Base-by-base conservation (phyloP, 2,888 invertebrate species). In the Hydrotaea cyrtoneurina region DNA sequence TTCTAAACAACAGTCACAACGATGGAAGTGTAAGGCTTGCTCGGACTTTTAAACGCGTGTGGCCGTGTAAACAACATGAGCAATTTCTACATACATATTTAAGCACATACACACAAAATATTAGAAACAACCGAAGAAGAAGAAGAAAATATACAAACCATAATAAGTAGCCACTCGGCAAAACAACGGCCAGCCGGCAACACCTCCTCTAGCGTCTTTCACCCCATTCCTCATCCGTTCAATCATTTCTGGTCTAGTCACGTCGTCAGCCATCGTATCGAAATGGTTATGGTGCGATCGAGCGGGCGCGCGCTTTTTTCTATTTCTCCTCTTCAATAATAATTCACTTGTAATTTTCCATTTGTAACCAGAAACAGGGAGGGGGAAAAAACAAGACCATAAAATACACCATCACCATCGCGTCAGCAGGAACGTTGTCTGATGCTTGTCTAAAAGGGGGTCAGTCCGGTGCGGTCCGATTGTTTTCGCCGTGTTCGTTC, bases 311-410 rank as follows among this genome's bases (percentile, higher is more conserved):
- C 23, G 57, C 71, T 39, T 26, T 59, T 15, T 26, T 57, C n/a
- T 39, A 17, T 7, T 3, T 15, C 21, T 19, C 21, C 57, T 21
- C 19, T 43, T 72, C 26, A 71, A 71, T 19, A 80, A 75, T 46
- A 57, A 55, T 59, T 26, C 53, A 50, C 75, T 81, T 80, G 81
- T 78, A 81, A 50, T 78, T 84, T 81, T 84, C 81, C 78, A 50
- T 31, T 31, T 71, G 57, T 75, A 55, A 57, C 31, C 13, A 66
- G 10, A 66, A 31, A 46, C 59, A 11, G 15, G 2, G 10, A n/a
- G n/a, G n/a, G n/a, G n/a, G n/a, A n/a, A 57, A 19, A 57, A 57
- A 21, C 26, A 59, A 31, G 8, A 17, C 31, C 31, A 62, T 31
- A 31, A 31, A 62, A n/a, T 15, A 2, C 62, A 31, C 19, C 19